Evolutionary conservation across 2,113 vertebrate species (phyloP).

Genomic region (Pelecanoides urinatrix): DNA sequence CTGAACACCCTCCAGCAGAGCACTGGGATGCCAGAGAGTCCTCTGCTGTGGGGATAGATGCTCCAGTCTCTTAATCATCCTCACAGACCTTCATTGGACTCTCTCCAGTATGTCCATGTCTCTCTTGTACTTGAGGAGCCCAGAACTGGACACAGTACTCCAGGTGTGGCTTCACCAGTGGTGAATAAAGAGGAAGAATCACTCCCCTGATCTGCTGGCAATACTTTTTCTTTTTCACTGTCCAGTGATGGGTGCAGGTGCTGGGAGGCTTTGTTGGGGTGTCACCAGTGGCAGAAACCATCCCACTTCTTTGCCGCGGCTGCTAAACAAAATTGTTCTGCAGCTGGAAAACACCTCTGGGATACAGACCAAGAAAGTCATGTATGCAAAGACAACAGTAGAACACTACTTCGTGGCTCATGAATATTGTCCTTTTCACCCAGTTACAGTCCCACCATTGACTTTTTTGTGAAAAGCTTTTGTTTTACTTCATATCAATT

Average conservation of each 20-base stretch:
- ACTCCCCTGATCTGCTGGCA: not conserved
- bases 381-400: not conserved
- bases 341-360: not conserved
- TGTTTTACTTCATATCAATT: not conserved
- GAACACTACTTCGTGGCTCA: not conserved
- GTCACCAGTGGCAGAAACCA: not conserved
- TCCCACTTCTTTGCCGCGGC: not conserved
- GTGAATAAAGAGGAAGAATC: not conserved
- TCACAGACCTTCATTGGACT: rapidly evolving
- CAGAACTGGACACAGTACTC: not conserved
- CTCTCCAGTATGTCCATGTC: not conserved
- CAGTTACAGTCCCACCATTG: not conserved
- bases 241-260: not conserved
- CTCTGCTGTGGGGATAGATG: not conserved
- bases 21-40: not conserved
- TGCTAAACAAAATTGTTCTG: not conserved
- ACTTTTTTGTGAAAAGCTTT: not conserved
- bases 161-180: not conserved
- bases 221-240: not conserved
- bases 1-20: not conserved
- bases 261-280: not conserved
- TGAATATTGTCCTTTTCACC: not conserved
- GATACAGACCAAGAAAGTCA: not conserved
- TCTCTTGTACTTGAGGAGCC: not conserved
- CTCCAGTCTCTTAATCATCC: not conserved